These are phyloP conservation scores for Morone saxatilis DNA, from an alignment of 2,113 vertebrate species.

Conservation along the genomic window DNA sequence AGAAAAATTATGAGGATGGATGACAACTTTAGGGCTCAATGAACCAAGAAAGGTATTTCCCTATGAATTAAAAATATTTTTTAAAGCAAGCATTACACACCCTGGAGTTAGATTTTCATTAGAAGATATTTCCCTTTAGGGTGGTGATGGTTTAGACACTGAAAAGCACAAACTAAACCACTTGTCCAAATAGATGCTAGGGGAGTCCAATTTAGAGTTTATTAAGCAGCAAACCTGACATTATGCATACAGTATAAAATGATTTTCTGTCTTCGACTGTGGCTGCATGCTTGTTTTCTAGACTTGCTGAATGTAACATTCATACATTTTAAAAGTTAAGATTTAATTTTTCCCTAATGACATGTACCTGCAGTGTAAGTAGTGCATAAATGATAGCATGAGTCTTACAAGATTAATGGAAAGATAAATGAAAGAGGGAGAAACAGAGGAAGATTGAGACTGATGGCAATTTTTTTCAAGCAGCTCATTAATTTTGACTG, in stretches of 20 bases:
- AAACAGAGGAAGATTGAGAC: conserved; percentile 44
- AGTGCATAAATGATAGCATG: conserved; percentile 62
- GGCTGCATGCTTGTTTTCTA: conserved; percentile 18
- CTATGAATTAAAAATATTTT: conserved; percentile 28
- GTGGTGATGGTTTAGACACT: conserved; percentile 41
- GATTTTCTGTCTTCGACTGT: conserved; percentile 27
- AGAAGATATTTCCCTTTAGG: conserved; percentile 43
- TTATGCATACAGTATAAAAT: conserved; percentile 35
- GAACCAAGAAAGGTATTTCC: conserved; percentile 33
- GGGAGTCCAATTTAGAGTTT: conserved; percentile 56
- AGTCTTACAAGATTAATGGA: conserved; percentile 64
- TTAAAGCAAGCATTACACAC: conserved; percentile 11
- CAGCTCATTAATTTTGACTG: conserved; percentile 65
- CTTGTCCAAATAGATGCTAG: conserved; percentile 48
- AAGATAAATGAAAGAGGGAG: conserved; percentile 48
- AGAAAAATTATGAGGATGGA: conserved; percentile 11
- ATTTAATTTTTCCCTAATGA: conserved; percentile 70
- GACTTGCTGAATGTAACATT: conserved; percentile 38
- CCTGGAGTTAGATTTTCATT: conserved; percentile 40
- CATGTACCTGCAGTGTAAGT: conserved; percentile 60
- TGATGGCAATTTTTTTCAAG: conserved; percentile 29
- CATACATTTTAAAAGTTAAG: conserved; percentile 48
- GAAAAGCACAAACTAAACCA: conserved; percentile 29
- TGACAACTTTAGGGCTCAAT: conserved; percentile 36
- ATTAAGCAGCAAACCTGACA: conserved; percentile 46